Percentiles rank a stretch among this genome's conserved stretches.
These are phyloP conservation scores for Phyllopteryx taeniolatus DNA, from an alignment of 2,113 vertebrate species.

Conservation along the genomic window DNA sequence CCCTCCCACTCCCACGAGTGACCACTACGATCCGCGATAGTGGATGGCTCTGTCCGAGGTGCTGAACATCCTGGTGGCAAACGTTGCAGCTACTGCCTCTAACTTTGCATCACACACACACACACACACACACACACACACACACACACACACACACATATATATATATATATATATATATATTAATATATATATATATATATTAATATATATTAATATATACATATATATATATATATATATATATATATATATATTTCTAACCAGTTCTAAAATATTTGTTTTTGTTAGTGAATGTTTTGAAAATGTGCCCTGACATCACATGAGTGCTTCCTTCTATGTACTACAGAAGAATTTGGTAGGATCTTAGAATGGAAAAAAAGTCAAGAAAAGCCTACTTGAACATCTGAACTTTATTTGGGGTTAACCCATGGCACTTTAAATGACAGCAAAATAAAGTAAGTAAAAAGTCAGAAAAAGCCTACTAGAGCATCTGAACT, in stretches of 20 bases:
- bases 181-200: too few species aligned
- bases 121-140: too few species aligned
- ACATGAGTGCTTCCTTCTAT: too few species aligned
- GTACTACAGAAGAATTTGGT: too few species aligned
- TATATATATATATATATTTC: neutral
- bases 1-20: slow-evolving; percentile 35
- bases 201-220: too few species aligned
- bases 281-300: too few species aligned
- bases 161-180: too few species aligned
- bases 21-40: slow-evolving; percentile 48
- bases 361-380: too few species aligned
- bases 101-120: neutral
- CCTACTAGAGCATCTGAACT: neutral
- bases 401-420: neutral
- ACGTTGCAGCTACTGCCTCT: neutral
- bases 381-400: neutral
- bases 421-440: neutral
- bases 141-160: too few species aligned
- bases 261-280: neutral
- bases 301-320: too few species aligned
- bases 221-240: too few species aligned
- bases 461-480: neutral
- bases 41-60: slow-evolving; percentile 55
- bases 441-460: neutral
- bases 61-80: slow-evolving; percentile 24